Percentiles rank a stretch among this genome's conserved stretches.
Conservation (phyloP, 2,888 invertebrate genomes). For the Silvanus unidentatus region DNA sequence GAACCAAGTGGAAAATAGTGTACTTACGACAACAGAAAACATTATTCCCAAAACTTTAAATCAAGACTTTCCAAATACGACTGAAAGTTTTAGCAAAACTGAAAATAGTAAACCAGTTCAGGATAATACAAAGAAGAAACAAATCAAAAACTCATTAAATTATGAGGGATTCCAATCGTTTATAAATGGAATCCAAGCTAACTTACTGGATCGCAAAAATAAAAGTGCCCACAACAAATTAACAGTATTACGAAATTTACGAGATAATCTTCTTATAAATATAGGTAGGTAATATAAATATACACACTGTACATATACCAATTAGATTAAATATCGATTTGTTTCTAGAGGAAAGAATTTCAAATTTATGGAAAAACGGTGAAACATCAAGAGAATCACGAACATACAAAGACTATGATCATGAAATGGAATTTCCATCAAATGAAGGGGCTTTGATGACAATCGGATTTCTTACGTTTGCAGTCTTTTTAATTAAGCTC, state of each 20-base stretch:
- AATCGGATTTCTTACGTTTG: constrained; percentile 78
- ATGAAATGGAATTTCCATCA: constrained; percentile 66
- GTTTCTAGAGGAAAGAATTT: constrained; percentile 20
- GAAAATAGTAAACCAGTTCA: no score
- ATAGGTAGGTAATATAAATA: constrained; percentile 52
- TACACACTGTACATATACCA: not conserved
- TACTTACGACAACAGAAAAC: no score
- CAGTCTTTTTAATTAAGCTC: constrained; percentile 76
- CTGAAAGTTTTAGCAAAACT: no score
- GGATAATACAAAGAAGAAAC: not conserved
- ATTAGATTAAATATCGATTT: constrained; percentile 10
- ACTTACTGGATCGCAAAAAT: constrained; percentile 41
- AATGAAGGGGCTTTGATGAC: constrained; percentile 76
- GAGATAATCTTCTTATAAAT: constrained; percentile 55
- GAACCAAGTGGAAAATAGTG: not conserved
- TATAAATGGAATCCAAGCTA: constrained; percentile 35
- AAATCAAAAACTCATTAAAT: no score
- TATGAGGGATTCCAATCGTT: constrained; percentile 24
- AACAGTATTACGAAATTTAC: constrained; percentile 53
- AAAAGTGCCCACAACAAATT: constrained; percentile 50
- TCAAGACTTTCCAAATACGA: no score
- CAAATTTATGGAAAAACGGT: constrained; percentile 20
- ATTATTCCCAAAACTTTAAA: no score
- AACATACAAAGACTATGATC: constrained; percentile 29
- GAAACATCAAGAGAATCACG: constrained; percentile 24